Evolutionary conservation across 2,888 invertebrate genomes (phyloP), one percentile per base, ranked within the genome.

Genomic region (Mesorhabditis belari): DNA sequence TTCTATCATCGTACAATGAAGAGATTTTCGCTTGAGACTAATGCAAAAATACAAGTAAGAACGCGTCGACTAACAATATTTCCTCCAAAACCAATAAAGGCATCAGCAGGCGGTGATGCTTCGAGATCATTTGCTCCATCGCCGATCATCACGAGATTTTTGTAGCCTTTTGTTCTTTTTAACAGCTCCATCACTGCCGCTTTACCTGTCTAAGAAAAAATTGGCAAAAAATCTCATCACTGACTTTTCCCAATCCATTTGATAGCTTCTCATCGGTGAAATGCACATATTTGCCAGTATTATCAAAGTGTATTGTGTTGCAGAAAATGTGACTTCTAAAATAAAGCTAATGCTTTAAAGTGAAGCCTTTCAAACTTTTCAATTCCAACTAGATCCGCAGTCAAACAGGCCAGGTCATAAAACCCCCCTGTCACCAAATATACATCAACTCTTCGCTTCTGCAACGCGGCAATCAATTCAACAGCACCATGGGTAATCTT

Each of bases 91-190:
- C 95, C 95, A 82, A 86, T 81, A 80, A 85, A 85, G 56, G 82
- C 83, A 75, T 85, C 84, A 88, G 82, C 90, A 29, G 92, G 92
- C 4, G 96, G 94, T 76, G 88, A 87, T 5, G 96, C 92, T 83
- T 95, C 95, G 71, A 93, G 86, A 83, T 98, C 98, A 0, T 96
- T 98, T 51, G 89, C 90, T 28, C 98, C 98, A 83, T 98, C 98
- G 0, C 98, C 98, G 63, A 98, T 87, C 86, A 95, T 89, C 24
- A 95, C 87, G 23, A 96, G 84, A 12, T 62, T 67, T 28, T 66
- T 66, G 57, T 70, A 71, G 4, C 66, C 64, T 55, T 57, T 67
- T 44, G 60, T 65, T 59, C 88, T 86, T 82, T 91, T 92, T 71
- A 96, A 85, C 71, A 87, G 82, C 55, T 87, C 83, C 63, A 93